A percentile compares a stretch with the other conserved stretches of the same genome.
phyloP scores from a whole-genome alignment of 2,113 vertebrate genomes.

The Chionis minor region DNA sequence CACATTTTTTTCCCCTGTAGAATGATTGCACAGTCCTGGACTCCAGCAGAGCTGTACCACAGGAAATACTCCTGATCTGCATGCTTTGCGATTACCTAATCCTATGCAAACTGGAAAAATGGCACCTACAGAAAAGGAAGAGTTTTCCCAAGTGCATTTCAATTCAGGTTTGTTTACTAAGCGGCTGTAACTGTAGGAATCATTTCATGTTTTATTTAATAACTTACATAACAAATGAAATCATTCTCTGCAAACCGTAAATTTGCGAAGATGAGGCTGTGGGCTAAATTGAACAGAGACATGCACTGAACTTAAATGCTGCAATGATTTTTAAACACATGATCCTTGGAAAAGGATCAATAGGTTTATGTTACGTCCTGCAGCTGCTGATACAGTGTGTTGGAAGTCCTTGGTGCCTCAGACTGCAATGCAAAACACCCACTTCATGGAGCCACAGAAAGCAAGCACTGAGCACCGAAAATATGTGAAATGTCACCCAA shows the following conservation, averaged over 20 bases:
- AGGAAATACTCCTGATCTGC: background rate
- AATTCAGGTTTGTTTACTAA: background rate
- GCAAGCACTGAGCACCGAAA: background rate
- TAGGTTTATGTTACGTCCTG: background rate
- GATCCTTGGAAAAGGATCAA: background rate
- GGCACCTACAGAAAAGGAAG: background rate
- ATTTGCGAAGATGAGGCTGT: background rate
- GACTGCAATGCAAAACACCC: background rate
- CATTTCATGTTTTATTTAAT: background rate
- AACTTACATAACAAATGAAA: background rate
- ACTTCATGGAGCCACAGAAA: background rate
- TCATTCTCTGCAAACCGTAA: background rate
- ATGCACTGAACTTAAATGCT: background rate
- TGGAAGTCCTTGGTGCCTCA: background rate
- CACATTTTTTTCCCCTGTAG: background rate
- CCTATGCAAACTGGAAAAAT: background rate
- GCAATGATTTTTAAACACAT: background rate
- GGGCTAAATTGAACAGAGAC: background rate
- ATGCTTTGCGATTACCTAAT: background rate
- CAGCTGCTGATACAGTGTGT: accelerated
- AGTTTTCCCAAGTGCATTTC: background rate
- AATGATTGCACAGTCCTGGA: background rate
- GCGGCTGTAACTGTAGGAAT: background rate
- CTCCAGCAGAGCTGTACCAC: background rate
- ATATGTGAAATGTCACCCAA: background rate